A percentile compares a stretch with the other conserved stretches of the same genome.
Conservation (phyloP, 2,797 vertebrate species). For the Tragelaphus oryx region DNA sequence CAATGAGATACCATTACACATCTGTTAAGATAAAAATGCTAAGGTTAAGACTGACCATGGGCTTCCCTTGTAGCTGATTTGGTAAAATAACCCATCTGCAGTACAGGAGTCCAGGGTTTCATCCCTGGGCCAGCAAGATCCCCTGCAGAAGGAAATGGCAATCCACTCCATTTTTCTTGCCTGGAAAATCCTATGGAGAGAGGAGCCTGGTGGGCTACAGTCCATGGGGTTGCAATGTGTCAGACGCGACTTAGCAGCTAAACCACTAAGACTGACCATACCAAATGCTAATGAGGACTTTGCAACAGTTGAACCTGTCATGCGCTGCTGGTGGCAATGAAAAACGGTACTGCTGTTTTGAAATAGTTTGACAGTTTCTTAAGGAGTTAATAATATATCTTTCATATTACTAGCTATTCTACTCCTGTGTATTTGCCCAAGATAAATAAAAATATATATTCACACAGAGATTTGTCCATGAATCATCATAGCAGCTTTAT, state of each 20-base stretch:
- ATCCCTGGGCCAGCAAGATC: background rate
- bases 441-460: background rate
- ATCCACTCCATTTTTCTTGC: background rate
- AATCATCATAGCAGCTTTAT: background rate
- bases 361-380: background rate
- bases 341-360: background rate
- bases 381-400: background rate
- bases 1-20: background rate
- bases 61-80: background rate
- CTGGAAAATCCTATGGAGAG: background rate
- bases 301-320: background rate
- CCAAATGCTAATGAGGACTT: background rate
- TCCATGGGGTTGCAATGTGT: background rate
- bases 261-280: background rate
- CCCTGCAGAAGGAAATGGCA: background rate
- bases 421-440: background rate
- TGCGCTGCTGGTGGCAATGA: background rate
- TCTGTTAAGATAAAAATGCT: background rate
- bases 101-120: background rate
- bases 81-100: background rate
- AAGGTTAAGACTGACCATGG: background rate
- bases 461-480: background rate
- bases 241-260: background rate
- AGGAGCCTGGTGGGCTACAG: background rate
- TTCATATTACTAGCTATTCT: background rate